These are phyloP conservation scores for Siderastrea radians DNA, from an alignment of 92 coral and sea anemone genomes.

Conservation along the genomic window DNA sequence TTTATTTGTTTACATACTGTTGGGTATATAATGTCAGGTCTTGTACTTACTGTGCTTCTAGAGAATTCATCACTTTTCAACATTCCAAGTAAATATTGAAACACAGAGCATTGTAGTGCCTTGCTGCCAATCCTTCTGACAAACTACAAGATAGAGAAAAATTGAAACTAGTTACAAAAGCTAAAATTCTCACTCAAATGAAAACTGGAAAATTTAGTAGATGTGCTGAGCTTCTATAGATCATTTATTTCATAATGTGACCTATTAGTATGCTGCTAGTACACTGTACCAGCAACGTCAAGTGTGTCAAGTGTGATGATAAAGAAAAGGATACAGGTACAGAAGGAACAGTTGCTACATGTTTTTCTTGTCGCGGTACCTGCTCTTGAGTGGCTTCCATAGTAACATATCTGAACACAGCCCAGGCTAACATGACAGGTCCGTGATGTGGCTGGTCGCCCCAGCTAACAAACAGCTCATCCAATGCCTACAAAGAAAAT, in stretches of 20 bases:
- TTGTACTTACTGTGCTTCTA: slow-evolving; percentile 76
- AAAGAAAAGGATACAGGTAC: background rate
- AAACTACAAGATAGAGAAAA: slow-evolving; percentile 42
- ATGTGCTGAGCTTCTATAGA: too few relatives aligned
- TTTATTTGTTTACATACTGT: too few relatives aligned
- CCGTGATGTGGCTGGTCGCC: slow-evolving; percentile 95
- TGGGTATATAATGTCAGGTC: background rate
- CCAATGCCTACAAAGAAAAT: slow-evolving; percentile 71
- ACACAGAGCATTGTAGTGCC: slow-evolving; percentile 92
- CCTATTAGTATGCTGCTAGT: too few relatives aligned
- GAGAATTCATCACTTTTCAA: slow-evolving; percentile 83
- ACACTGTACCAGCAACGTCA: too few relatives aligned
- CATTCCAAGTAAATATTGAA: slow-evolving; percentile 84
- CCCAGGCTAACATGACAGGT: slow-evolving; percentile 98
- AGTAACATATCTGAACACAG: slow-evolving; percentile 91
- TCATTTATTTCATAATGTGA: too few relatives aligned
- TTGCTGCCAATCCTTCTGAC: slow-evolving; percentile 92
- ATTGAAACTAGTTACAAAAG: background rate
- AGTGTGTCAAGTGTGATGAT: background rate
- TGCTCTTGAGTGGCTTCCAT: slow-evolving; percentile 84
- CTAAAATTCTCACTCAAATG: too few relatives aligned
- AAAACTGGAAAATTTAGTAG: too few relatives aligned
- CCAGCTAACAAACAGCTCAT: slow-evolving; percentile 82
- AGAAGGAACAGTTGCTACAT: background rate
- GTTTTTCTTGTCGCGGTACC: slow-evolving; percentile 34